Evolutionary conservation across 2,113 vertebrate species (phyloP), one percentile per base, ranked within the genome.

Genomic region (Archilochus colubris): DNA sequence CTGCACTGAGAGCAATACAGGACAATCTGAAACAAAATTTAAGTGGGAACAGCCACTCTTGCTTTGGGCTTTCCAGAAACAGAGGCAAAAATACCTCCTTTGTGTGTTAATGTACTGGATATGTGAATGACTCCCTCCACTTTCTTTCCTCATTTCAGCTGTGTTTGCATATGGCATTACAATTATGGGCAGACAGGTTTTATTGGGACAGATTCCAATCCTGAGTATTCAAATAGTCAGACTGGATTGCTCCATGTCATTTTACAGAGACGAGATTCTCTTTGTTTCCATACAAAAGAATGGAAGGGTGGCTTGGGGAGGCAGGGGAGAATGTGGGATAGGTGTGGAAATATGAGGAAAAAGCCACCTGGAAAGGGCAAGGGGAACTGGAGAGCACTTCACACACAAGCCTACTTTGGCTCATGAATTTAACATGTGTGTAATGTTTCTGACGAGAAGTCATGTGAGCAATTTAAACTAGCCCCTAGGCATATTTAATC

Each of bases 401-500:
- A 88, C 33, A 59, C 51, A 86, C 88, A 90, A 86, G 55, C 68
- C 25, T 74, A 50, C 88, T 88, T 93, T 95, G 92, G 92, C 90
- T 96, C 91, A 92, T 90, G 82, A 96, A 94, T 96, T 96, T 95
- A 93, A 93, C 79, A 88, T 93, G 64, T 92, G 95, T 90, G 86
- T 81, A 92, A 88, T 83, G 33, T 90, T 95, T 93, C 95, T 92
- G 91, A 88, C 13, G 1, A 95, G 86, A 93, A 96, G 82, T 88
- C 94, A 95, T 51, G 82, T 94, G 96, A 96, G 86, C 86, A 96
- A 95, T 96, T 96, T 96, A 92, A 96, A 96, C 90, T 86, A 83
- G 92, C 95, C 92, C 82, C 88, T 92, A 83, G 92, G 94, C 86
- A 94, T 83, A 72, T 43, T 82, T 96, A 95, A 96, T 95, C 79